Conservation (phyloP, 2,113 vertebrate species). For the Argyrosomus japonicus region DNA sequence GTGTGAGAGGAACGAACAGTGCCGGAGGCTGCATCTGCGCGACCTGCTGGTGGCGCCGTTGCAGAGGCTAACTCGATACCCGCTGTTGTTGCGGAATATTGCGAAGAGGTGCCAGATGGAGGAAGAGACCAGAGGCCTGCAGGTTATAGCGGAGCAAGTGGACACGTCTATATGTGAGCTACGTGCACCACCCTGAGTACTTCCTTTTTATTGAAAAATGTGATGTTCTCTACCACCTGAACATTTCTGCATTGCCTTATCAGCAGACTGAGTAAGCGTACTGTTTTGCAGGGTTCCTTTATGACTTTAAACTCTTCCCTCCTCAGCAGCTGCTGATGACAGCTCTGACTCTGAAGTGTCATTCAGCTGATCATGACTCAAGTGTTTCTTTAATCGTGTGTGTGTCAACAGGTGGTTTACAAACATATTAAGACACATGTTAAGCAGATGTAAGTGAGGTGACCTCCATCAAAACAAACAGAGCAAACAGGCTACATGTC, state of each 20-base stretch:
- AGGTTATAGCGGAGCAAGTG: conserved; percentile 87
- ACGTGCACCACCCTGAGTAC: neutral
- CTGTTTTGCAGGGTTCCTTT: neutral
- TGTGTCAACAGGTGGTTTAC: conserved; percentile 29
- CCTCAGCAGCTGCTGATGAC: conserved; percentile 7
- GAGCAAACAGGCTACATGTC: conserved; percentile 15
- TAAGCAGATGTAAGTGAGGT: conserved; percentile 4
- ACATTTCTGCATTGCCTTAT: neutral
- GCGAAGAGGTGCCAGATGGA: conserved; percentile 84
- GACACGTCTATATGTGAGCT: conserved; percentile 90
- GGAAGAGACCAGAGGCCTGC: conserved; percentile 82
- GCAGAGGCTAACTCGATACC: conserved; percentile 89
- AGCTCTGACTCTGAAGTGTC: neutral
- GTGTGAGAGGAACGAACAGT: conserved; percentile 90
- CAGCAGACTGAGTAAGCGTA: neutral
- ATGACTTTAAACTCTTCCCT: neutral
- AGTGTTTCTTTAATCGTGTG: neutral
- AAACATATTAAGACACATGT: neutral
- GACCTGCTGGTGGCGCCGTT: conserved; percentile 91
- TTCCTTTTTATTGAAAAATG: neutral
- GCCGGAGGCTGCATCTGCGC: conserved; percentile 86
- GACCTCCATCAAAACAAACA: conserved; percentile 30
- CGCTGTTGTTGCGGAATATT: conserved; percentile 90
- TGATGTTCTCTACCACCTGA: neutral
- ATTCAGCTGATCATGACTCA: neutral